phyloP scores from a whole-genome alignment of 2,888 invertebrate species.

The Tetheella fluctuosa region DNA sequence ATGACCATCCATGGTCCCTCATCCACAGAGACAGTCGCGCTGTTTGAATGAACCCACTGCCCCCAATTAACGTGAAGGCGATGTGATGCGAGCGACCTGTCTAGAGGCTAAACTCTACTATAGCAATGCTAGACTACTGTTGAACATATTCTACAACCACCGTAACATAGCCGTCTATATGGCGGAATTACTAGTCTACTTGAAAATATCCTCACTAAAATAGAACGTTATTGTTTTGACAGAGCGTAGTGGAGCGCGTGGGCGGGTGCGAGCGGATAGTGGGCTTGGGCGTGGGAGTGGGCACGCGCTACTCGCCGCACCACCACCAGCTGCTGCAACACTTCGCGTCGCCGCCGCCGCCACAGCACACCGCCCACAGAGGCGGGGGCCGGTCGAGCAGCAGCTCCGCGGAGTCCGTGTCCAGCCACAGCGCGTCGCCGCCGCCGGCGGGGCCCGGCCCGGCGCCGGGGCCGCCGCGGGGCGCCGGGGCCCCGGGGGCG shows the following conservation, averaged over 20 bases:
- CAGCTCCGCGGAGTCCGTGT: constrained; percentile 94
- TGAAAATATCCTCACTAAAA: too few species aligned
- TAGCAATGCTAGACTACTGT: too few species aligned
- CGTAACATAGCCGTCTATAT: too few species aligned
- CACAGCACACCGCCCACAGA: constrained; percentile 65
- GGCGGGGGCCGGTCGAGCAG: constrained; percentile 70
- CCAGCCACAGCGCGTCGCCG: constrained; percentile 79
- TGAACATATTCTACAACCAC: too few species aligned
- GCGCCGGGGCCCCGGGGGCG: constrained; percentile 86
- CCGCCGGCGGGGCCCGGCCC: constrained; percentile 87
- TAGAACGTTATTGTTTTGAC: constrained; percentile 14
- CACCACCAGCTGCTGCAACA: constrained; percentile 73
- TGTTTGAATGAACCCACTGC: too few species aligned
- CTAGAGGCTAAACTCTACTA: too few species aligned
- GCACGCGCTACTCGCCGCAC: constrained; percentile 68
- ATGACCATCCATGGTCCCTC: too few species aligned
- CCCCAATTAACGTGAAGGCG: too few species aligned
- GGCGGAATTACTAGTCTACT: too few species aligned
- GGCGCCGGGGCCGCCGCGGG: constrained; percentile 94
- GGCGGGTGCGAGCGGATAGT: constrained; percentile 16
- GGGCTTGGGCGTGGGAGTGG: constrained; percentile 19
- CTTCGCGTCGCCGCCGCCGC: constrained; percentile 86
- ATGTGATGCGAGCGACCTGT: too few species aligned
- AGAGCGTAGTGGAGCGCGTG: constrained; percentile 31
- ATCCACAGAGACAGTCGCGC: too few species aligned